A percentile compares a stretch with the other conserved stretches of the same genome.
Conservation (phyloP, 2,113 vertebrate genomes). For the Sinocyclocheilus rhinocerous region DNA sequence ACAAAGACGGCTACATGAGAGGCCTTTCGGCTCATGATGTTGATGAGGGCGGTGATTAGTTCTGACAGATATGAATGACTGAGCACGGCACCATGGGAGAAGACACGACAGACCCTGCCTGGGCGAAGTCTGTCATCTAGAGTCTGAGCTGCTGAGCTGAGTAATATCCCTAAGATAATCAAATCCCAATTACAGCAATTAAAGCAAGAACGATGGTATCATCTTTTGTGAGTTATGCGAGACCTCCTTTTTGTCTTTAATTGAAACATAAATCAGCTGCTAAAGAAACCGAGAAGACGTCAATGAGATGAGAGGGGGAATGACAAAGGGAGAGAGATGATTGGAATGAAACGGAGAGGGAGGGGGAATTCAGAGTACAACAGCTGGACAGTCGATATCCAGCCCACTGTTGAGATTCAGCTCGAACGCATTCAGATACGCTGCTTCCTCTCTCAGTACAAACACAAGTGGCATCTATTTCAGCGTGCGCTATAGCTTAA, state of each 20-base stretch:
- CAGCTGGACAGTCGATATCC: constrained; percentile 54
- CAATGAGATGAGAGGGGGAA: constrained; percentile 9
- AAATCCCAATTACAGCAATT: constrained; percentile 12
- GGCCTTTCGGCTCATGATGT: background rate
- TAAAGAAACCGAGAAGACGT: constrained; percentile 22
- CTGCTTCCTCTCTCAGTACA: constrained; percentile 9
- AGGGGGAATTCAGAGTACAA: constrained; percentile 53
- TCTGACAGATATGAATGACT: constrained; percentile 34
- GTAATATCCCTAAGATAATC: constrained; percentile 8
- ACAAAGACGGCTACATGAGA: constrained; percentile 9
- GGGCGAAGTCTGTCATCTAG: constrained; percentile 6
- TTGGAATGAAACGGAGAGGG: constrained; percentile 35
- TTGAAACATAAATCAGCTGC: constrained; percentile 19
- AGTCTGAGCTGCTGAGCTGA: background rate
- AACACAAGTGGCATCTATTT: constrained; percentile 16
- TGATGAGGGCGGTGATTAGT: constrained; percentile 24
- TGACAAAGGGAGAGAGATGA: constrained; percentile 11
- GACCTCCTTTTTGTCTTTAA: background rate
- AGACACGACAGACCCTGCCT: background rate
- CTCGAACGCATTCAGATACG: background rate
- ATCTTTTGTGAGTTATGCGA: background rate
- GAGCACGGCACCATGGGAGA: background rate
- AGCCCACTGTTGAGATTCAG: constrained; percentile 47
- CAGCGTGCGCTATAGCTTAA: background rate
- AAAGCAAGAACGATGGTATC: background rate